Percentiles rank a stretch among this genome's conserved stretches.
Evolutionary conservation across 2,797 vertebrate genomes (phyloP).

Genomic region (Echeneis naucrates): DNA sequence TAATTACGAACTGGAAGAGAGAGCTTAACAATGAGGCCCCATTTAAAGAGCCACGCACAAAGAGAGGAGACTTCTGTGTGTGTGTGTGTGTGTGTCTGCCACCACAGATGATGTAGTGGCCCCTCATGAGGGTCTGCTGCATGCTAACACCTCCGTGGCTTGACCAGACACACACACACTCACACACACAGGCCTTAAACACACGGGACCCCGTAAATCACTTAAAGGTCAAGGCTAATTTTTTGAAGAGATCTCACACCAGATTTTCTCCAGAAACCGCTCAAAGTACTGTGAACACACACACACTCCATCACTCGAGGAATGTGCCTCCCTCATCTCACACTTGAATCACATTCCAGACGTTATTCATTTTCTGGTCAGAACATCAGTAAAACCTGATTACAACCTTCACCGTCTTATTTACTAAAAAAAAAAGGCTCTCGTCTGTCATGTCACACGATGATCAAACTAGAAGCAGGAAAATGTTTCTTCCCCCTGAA

Average conservation of each 20-base stretch:
- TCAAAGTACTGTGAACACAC: neutral
- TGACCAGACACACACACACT: constrained; percentile 1
- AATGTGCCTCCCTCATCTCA: constrained; percentile 31
- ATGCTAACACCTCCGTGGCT: constrained; percentile 5
- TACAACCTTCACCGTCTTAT: neutral
- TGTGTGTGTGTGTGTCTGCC: constrained; percentile 9
- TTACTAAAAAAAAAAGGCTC: too few species aligned
- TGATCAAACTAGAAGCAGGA: constrained; percentile 1
- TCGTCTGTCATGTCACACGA: too few species aligned
- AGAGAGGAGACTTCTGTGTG: constrained; percentile 10
- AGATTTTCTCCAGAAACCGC: constrained; percentile 20
- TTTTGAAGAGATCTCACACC: constrained; percentile 39
- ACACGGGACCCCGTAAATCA: constrained; percentile 56
- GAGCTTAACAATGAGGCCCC: constrained; percentile 20
- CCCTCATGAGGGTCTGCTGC: constrained; percentile 25
- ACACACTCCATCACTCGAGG: constrained; percentile 24
- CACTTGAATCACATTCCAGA: constrained; percentile 19
- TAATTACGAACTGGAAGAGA: constrained; percentile 20
- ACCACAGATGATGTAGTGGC: constrained; percentile 22
- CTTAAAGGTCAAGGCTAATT: constrained; percentile 49
- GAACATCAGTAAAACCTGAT: neutral
- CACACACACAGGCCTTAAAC: constrained; percentile 18
- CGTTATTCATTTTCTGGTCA: neutral
- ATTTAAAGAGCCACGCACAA: constrained; percentile 11
- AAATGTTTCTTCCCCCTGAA: neutral